Percentiles rank a stretch among this genome's conserved stretches.
Evolutionary conservation across 2,888 invertebrate species (phyloP).

Genomic region (Rugalucina vietnamica): DNA sequence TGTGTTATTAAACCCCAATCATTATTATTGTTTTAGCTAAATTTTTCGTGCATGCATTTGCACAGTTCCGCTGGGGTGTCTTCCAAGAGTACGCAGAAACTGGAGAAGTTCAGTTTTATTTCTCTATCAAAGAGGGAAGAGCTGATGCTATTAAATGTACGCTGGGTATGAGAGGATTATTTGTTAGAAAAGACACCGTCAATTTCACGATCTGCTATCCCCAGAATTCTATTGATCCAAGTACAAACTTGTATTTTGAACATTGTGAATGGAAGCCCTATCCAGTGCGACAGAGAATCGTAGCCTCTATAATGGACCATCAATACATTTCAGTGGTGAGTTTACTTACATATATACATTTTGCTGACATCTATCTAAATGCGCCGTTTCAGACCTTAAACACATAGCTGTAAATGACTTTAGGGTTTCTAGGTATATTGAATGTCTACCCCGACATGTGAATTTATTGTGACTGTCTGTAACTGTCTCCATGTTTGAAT

Average conservation of each 20-base stretch:
- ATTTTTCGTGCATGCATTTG: conserved; percentile 76
- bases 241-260: conserved; percentile 63
- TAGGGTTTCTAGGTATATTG: too few relatives aligned
- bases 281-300: conserved; percentile 52
- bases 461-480: too few relatives aligned
- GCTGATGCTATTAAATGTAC: conserved; percentile 70
- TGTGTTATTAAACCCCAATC: too few relatives aligned
- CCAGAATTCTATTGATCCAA: conserved; percentile 42
- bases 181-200: conserved; percentile 44
- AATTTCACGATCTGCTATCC: conserved; percentile 46
- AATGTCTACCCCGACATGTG: too few relatives aligned
- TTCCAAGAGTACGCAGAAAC: conserved; percentile 73
- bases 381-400: too few relatives aligned
- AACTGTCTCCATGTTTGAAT: too few relatives aligned
- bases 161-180: conserved; percentile 58
- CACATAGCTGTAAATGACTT: too few relatives aligned
- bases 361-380: too few relatives aligned
- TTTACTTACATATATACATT: too few relatives aligned
- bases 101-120: conserved; percentile 73
- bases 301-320: conserved; percentile 74
- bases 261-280: conserved; percentile 73
- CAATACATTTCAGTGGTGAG: conserved; percentile 64
- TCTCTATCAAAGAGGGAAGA: conserved; percentile 67
- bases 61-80: conserved; percentile 76
- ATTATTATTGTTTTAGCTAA: conserved; percentile 61